Percentiles rank a stretch among this genome's conserved stretches.
These are phyloP conservation scores for Danaus plexippus DNA, from an alignment of 1,140 invertebrate genomes.

Conservation along the genomic window DNA sequence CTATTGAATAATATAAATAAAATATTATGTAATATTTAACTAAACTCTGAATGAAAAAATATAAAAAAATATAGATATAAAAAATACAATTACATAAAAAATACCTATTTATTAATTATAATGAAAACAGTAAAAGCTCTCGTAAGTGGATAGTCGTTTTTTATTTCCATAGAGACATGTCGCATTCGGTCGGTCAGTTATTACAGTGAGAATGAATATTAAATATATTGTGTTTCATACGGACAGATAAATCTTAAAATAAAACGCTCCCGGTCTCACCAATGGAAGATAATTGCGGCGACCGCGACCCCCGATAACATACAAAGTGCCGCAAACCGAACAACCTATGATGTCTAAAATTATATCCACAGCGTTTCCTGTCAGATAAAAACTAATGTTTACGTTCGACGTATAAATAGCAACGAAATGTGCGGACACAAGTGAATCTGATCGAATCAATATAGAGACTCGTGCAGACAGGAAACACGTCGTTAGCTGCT, in stretches of 20 bases:
- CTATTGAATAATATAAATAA: too few species aligned
- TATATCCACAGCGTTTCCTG: constrained; percentile 40
- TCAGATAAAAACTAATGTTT: constrained; percentile 37
- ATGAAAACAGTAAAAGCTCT: too few species aligned
- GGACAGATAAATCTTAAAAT: constrained; percentile 11
- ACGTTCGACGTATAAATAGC: constrained; percentile 37
- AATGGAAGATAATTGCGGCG: constrained; percentile 36
- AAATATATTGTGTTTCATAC: too few species aligned
- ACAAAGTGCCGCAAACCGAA: constrained; percentile 36
- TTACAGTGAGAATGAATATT: too few species aligned
- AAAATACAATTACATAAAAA: too few species aligned
- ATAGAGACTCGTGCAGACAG: constrained; percentile 3
- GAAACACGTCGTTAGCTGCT: constrained; percentile 22
- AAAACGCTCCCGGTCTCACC: constrained; percentile 17
- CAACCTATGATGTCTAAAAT: constrained; percentile 33
- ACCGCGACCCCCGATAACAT: constrained; percentile 45
- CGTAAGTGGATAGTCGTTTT: too few species aligned
- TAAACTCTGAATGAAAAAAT: too few species aligned
- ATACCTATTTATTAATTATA: too few species aligned
- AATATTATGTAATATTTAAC: too few species aligned
- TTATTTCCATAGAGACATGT: too few species aligned
- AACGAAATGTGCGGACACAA: constrained; percentile 3
- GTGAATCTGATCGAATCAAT: background rate
- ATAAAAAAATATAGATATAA: too few species aligned
- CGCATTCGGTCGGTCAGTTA: too few species aligned